Evolutionary conservation across 1,140 invertebrate genomes (phyloP).

Genomic region (Agrilus planipennis): DNA sequence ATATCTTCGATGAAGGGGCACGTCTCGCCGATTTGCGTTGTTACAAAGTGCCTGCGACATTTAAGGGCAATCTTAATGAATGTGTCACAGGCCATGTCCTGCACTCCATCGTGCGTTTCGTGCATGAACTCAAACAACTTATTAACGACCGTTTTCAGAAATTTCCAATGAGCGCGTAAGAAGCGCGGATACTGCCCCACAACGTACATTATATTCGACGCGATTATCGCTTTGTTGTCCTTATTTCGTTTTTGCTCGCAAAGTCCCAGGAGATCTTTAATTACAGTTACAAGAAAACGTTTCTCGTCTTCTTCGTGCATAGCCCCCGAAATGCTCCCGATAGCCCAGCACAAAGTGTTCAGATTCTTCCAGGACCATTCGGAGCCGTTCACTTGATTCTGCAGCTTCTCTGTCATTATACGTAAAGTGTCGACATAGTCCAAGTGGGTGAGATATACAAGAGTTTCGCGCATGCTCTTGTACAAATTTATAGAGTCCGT

Average conservation of each 20-base stretch:
- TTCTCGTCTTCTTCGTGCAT: constrained; percentile 99
- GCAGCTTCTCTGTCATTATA: constrained; percentile 98
- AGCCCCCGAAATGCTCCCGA: constrained; percentile 97
- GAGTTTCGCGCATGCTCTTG: constrained; percentile 98
- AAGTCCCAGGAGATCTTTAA: constrained; percentile 94
- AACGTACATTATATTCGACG: constrained; percentile 99
- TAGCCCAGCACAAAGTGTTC: constrained; percentile 99
- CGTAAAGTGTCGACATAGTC: constrained; percentile 95
- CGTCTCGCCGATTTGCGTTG: constrained; percentile 89
- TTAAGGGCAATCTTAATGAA: constrained; percentile 99
- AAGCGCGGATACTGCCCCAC: constrained; percentile 99
- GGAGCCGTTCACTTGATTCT: constrained; percentile 96
- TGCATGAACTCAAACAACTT: constrained; percentile 99
- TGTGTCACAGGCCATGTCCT: constrained; percentile 99
- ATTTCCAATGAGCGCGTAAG: constrained; percentile 98
- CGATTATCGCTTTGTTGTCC: constrained; percentile 99
- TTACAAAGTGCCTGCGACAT: constrained; percentile 95
- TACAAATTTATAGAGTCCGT: constrained; percentile 99
- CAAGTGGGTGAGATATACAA: constrained; percentile 98
- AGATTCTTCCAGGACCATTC: constrained; percentile 99
- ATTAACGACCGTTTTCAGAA: constrained; percentile 99
- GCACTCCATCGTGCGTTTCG: constrained; percentile 98
- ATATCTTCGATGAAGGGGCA: constrained; percentile 99
- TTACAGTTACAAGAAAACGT: constrained; percentile 96
- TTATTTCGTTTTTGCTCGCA: constrained; percentile 99